A percentile compares a stretch with the other conserved stretches of the same genome.
These are phyloP conservation scores for Spinus olivaceus DNA, from an alignment of 2,797 vertebrate genomes.

Conservation along the genomic window DNA sequence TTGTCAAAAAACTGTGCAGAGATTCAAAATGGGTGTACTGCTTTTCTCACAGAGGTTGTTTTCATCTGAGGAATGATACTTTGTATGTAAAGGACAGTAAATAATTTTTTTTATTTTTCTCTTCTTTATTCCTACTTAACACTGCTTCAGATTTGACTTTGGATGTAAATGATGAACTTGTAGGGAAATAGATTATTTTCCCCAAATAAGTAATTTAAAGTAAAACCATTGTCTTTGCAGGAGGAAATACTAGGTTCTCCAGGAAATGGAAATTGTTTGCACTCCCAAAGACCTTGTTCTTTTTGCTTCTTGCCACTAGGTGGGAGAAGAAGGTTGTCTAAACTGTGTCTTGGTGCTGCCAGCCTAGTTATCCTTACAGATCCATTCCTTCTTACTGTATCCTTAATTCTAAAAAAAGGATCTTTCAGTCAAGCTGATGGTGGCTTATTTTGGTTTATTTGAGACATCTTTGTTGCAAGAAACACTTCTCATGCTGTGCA, in stretches of 20 bases:
- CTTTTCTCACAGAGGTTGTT: background rate
- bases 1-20: background rate
- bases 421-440: background rate
- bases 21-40: background rate
- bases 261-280: background rate
- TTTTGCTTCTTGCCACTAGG: slow-evolving; percentile 75
- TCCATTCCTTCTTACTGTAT: background rate
- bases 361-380: background rate
- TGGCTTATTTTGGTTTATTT: background rate
- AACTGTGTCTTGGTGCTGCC: slow-evolving; percentile 5
- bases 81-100: background rate
- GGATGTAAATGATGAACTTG: background rate
- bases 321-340: slow-evolving; percentile 77
- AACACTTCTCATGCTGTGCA: background rate
- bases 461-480: background rate
- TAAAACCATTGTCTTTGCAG: background rate
- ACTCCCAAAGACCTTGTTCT: slow-evolving; percentile 33
- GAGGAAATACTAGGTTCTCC: background rate
- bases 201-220: background rate
- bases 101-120: background rate
- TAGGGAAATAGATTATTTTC: background rate
- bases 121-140: background rate
- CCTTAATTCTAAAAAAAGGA: background rate
- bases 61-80: background rate
- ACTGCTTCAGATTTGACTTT: background rate